These are phyloP conservation scores for Agapostemon virescens DNA, from an alignment of 2,888 invertebrate genomes.

Conservation along the genomic window DNA sequence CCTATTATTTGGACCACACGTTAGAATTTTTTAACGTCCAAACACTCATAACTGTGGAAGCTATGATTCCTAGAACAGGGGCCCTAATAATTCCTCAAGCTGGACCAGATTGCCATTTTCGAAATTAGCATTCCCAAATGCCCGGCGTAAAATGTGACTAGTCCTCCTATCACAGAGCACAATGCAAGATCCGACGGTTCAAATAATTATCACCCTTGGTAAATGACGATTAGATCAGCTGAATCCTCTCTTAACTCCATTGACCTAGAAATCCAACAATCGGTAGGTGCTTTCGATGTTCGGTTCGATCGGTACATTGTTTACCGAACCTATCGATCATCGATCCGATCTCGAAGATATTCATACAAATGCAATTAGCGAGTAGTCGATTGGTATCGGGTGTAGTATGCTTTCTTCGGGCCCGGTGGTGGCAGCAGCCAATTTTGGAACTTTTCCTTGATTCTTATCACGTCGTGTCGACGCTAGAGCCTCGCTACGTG, in stretches of 20 bases:
- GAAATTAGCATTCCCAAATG: not conserved
- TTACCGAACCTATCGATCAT: not conserved
- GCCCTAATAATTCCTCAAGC: too few relatives aligned
- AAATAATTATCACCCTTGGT: not conserved
- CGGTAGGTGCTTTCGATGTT: not conserved
- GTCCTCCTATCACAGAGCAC: not conserved
- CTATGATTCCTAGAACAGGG: too few relatives aligned
- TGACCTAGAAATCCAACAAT: not conserved
- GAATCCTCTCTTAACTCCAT: not conserved
- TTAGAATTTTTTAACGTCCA: too few relatives aligned
- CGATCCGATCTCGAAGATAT: not conserved
- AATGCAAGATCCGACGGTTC: not conserved
- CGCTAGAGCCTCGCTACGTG: slow-evolving; percentile 6
- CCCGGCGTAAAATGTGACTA: not conserved
- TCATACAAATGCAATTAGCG: not conserved
- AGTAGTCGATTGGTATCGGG: not conserved
- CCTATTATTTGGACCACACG: too few relatives aligned
- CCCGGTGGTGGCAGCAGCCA: not conserved
- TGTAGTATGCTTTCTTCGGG: not conserved
- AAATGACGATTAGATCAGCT: not conserved
- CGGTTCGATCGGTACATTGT: not conserved
- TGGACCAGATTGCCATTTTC: too few relatives aligned
- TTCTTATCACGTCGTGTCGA: not conserved
- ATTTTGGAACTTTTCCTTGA: not conserved
- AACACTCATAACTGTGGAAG: too few relatives aligned